Evolutionary conservation across 2,797 vertebrate genomes (phyloP).

Genomic region (Nothura maculosa): DNA sequence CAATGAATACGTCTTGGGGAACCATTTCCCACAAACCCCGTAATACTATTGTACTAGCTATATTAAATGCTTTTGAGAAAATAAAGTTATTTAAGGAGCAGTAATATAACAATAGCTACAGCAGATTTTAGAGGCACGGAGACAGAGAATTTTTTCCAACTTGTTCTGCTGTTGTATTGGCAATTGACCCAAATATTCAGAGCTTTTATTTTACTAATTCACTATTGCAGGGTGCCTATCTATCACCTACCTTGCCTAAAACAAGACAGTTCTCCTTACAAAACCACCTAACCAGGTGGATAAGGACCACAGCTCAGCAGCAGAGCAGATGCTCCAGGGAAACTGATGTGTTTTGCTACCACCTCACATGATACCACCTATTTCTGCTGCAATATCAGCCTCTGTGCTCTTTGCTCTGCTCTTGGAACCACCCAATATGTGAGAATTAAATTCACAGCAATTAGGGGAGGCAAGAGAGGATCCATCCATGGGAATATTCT

Average conservation of each 20-base stretch:
- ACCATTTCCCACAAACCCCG: not conserved
- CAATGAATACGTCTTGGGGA: not conserved
- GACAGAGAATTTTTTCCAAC: not conserved
- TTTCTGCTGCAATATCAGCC: not conserved
- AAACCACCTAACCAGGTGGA: not conserved
- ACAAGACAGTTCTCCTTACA: not conserved
- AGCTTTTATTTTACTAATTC: slow-evolving; percentile 29
- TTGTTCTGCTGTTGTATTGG: not conserved
- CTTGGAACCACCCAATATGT: not conserved
- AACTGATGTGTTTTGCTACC: not conserved
- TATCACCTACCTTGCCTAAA: not conserved
- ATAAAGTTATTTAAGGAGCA: not conserved
- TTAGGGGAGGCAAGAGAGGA: not conserved
- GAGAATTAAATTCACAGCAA: not conserved
- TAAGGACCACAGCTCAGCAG: not conserved
- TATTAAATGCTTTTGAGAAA: not conserved
- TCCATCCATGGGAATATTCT: not conserved
- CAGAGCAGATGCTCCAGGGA: too few species aligned
- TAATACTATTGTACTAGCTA: not conserved
- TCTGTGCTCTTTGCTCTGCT: not conserved
- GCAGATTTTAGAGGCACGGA: not conserved
- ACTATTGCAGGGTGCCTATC: not conserved
- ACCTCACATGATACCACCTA: not conserved
- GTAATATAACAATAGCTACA: not conserved
- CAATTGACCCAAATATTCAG: slow-evolving; percentile 8